phyloP scores from a whole-genome alignment of 2,888 invertebrate species.

The Tricholauxania praeusta region DNA sequence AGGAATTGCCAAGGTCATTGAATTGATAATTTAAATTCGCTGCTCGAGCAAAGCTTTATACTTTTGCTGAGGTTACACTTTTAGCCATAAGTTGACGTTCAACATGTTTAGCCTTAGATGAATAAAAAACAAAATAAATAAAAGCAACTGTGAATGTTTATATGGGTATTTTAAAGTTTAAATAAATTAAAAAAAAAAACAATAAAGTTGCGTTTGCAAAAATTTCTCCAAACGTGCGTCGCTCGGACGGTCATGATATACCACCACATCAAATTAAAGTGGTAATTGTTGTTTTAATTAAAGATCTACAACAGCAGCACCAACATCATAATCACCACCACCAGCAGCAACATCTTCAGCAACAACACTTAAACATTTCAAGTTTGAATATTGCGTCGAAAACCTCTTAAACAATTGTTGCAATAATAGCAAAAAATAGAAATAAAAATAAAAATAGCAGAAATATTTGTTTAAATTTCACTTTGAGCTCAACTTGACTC shows the following conservation, averaged over 20 bases:
- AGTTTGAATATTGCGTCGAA: slow-evolving; percentile 3
- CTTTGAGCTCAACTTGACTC: slow-evolving; percentile 1
- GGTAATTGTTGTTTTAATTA: slow-evolving; percentile 14
- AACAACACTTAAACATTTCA: background rate
- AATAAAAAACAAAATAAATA: background rate
- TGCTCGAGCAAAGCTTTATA: too few species aligned
- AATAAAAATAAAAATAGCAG: background rate
- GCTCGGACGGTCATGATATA: background rate
- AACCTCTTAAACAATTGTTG: background rate
- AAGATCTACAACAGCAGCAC: background rate
- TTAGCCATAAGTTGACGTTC: too few species aligned
- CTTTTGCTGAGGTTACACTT: too few species aligned
- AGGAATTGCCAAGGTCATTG: slow-evolving; percentile 15
- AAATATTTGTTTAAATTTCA: background rate
- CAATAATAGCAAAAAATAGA: too few species aligned
- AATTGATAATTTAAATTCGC: background rate
- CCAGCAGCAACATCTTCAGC: background rate
- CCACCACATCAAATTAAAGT: background rate
- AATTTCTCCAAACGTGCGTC: slow-evolving; percentile 15
- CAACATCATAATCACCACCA: background rate
- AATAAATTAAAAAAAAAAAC: too few species aligned
- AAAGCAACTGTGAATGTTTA: background rate
- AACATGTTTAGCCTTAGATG: too few species aligned
- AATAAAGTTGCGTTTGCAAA: background rate
- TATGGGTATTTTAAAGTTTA: background rate